Percentiles rank a stretch among this genome's conserved stretches.
These are phyloP conservation scores for Acanthaster planci DNA, from an alignment of 35 echinoderm and acorn worm species.

Conservation along the genomic window DNA sequence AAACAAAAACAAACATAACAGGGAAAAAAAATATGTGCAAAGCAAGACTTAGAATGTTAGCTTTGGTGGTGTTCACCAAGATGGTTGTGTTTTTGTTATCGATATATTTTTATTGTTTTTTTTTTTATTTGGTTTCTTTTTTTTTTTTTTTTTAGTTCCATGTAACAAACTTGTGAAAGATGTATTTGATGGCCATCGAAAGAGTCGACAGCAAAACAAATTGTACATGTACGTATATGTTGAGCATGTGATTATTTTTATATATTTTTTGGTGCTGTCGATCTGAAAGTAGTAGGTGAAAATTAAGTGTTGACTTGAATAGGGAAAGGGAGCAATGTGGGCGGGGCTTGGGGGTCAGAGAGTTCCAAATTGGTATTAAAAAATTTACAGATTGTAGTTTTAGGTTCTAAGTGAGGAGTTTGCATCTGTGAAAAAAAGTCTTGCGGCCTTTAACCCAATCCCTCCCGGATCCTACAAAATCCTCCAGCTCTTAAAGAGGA, in stretches of 20 bases:
- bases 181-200: not conserved
- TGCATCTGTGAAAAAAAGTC: too few relatives aligned
- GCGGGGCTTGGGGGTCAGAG: not conserved
- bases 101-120: slow-evolving; percentile 14
- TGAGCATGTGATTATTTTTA: slow-evolving; percentile 34
- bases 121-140: not conserved
- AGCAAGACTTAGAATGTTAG: not conserved
- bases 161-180: slow-evolving; percentile 4
- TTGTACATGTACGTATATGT: slow-evolving; percentile 31
- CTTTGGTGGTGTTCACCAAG: too few relatives aligned
- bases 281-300: not conserved
- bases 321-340: not conserved
- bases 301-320: not conserved
- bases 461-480: too few relatives aligned
- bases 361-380: not conserved
- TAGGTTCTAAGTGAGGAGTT: too few relatives aligned
- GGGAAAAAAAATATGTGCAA: not conserved
- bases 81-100: too few relatives aligned
- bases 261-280: slow-evolving; percentile 32
- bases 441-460: too few relatives aligned
- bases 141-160: not conserved
- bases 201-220: not conserved
- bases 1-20: not conserved
- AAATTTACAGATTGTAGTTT: too few relatives aligned
- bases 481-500: too few relatives aligned